Evolutionary conservation across 2,888 invertebrate species (phyloP), one percentile per base, ranked within the genome.

Genomic region (Hedychridium roseum): DNA sequence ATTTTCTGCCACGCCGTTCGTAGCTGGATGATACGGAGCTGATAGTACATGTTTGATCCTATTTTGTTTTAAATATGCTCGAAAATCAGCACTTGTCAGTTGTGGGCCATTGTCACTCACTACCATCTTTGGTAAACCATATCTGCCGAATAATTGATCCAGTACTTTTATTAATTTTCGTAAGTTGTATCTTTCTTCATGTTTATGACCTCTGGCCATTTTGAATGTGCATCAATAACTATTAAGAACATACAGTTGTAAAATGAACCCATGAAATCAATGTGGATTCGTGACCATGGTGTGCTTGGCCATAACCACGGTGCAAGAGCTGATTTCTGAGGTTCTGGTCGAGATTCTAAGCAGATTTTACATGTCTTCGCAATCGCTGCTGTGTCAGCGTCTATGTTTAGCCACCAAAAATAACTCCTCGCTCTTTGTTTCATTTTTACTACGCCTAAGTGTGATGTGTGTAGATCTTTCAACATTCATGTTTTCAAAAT

Each of bases 131-230:
- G 7, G 40, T 30, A 18, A 30, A n/a, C 31, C 31, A 21, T 2
- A 18, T 2, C 31, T 40, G 21, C 23, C 9, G 23, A 23, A 23
- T 23, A 9, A 6, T 23, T 5, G 23, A 23, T 23, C 23, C 9
- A 9, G 9, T 6, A 23, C 23, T 23, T 23, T 1, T 57, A 15
- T 42, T 30, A 11, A 43, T 36, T 38, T 23, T 23, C 9, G 5
- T 23, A 9, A 23, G 43, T 48, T 7, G 45, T 54, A 15, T 46
- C 44, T 27, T 43, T 45, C 32, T 32, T 17, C 11, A 50, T 46
- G 26, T 50, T 43, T 3, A 51, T 42, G 1, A 68, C 53, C 36
- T 66, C 63, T 4, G 49, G 41, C 62, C 58, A 68, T 17, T 65
- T 64, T 0, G 54, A 57, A 18, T 50, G 31, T 0, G 68, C 49